These are phyloP conservation scores for Ormyrus nitidulus DNA, from an alignment of 2,888 invertebrate species.

Conservation along the genomic window DNA sequence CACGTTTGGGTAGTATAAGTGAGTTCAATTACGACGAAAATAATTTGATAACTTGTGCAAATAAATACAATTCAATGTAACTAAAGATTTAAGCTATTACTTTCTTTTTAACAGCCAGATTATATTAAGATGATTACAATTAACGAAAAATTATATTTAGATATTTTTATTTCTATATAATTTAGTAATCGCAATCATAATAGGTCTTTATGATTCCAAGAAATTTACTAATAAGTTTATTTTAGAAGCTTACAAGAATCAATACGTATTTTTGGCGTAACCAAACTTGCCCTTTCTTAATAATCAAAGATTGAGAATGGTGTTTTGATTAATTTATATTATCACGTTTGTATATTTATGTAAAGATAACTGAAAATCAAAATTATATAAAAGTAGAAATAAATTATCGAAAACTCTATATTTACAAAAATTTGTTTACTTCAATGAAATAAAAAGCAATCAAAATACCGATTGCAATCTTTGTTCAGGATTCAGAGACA, in stretches of 20 bases:
- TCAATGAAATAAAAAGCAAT: slow-evolving; percentile 19
- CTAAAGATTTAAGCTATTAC: no score
- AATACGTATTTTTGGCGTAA: slow-evolving; percentile 4
- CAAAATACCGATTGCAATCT: slow-evolving; percentile 35
- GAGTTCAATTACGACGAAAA: slow-evolving; percentile 7
- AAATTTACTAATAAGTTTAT: neutral
- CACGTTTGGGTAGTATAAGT: neutral
- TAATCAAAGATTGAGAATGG: slow-evolving; percentile 13
- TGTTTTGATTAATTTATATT: slow-evolving; percentile 9
- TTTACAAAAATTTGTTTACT: slow-evolving; percentile 1
- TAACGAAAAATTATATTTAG: no score
- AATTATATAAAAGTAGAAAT: slow-evolving; percentile 2
- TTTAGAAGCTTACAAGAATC: neutral
- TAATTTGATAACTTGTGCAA: neutral
- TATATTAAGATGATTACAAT: no score
- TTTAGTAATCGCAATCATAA: neutral
- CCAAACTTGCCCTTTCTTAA: neutral
- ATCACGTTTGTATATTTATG: no score
- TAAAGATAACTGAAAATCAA: neutral
- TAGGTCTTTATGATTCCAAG: neutral
- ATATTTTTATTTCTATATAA: no score
- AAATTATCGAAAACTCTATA: neutral
- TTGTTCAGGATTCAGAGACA: slow-evolving; percentile 6
- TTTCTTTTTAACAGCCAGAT: no score
- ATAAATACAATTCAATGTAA: no score